A percentile compares a stretch with the other conserved stretches of the same genome.
Evolutionary conservation across 2,888 invertebrate species (phyloP).

Genomic region (Drosophila infuscata): DNA sequence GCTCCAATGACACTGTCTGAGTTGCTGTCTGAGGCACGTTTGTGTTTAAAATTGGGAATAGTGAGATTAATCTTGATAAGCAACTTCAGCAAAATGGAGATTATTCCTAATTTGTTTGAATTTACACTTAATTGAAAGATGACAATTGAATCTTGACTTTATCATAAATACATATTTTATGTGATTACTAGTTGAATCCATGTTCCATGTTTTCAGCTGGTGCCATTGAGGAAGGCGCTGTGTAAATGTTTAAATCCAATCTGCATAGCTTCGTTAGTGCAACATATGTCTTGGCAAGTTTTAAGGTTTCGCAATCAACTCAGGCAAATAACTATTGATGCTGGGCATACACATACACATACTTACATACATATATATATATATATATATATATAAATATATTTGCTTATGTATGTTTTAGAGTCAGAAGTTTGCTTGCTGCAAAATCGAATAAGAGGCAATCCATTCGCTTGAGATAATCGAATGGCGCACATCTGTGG

Average conservation of each 20-base stretch:
- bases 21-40: not conserved
- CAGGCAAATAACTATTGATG: constrained; percentile 74
- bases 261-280: constrained; percentile 59
- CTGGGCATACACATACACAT: not conserved
- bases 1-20: constrained; percentile 30
- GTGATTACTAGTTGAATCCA: not conserved
- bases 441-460: constrained; percentile 79
- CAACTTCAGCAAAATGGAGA: not conserved
- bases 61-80: not conserved
- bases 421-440: constrained; percentile 38
- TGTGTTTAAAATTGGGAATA: not conserved
- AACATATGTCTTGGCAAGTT: constrained; percentile 51
- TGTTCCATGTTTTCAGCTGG: not conserved
- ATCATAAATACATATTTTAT: not conserved
- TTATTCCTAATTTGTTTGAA: not conserved
- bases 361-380: not conserved
- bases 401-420: constrained; percentile 1
- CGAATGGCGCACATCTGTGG: constrained; percentile 74
- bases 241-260: constrained; percentile 50
- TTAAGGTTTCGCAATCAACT: constrained; percentile 73
- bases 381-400: not conserved
- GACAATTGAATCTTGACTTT: not conserved
- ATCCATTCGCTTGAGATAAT: constrained; percentile 79
- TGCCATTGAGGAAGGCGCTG: constrained; percentile 11
- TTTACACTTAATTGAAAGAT: not conserved